phyloP scores from a whole-genome alignment of 2,797 vertebrate species.

The Glyptemys insculpta region DNA sequence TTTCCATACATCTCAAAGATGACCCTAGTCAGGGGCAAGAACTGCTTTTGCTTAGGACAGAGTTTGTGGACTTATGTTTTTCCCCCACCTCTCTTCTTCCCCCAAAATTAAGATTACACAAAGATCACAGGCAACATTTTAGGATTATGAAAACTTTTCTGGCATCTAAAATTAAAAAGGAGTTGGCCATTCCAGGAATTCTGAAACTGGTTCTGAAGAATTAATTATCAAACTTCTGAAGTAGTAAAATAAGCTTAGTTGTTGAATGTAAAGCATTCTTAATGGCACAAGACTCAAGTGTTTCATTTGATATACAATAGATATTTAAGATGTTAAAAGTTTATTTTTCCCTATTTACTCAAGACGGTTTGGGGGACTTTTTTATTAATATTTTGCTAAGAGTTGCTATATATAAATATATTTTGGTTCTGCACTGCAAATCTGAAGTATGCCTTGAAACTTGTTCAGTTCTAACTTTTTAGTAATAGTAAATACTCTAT shows the following conservation, averaged over 20 bases:
- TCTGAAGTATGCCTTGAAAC: neutral
- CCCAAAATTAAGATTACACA: too few species aligned
- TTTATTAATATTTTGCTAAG: too few species aligned
- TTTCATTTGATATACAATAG: neutral
- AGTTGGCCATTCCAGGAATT: neutral
- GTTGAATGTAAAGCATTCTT: neutral
- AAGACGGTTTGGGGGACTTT: neutral
- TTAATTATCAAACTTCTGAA: neutral
- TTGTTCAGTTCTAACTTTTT: neutral
- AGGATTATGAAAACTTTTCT: too few species aligned
- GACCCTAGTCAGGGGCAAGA: too few species aligned
- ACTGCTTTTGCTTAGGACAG: too few species aligned
- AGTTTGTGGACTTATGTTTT: too few species aligned
- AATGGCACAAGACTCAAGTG: neutral
- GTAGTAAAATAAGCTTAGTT: neutral
- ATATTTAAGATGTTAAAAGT: neutral
- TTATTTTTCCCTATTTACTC: neutral
- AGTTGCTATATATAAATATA: neutral
- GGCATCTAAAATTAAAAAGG: neutral
- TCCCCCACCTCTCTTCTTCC: too few species aligned
- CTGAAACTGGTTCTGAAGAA: neutral
- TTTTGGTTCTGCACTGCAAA: neutral
- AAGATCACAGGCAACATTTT: too few species aligned
- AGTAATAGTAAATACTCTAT: neutral
- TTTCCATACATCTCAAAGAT: too few species aligned